These are phyloP conservation scores for Antedon mediterranea DNA, from an alignment of 53 echinoderm and acorn worm genomes.

Conservation along the genomic window DNA sequence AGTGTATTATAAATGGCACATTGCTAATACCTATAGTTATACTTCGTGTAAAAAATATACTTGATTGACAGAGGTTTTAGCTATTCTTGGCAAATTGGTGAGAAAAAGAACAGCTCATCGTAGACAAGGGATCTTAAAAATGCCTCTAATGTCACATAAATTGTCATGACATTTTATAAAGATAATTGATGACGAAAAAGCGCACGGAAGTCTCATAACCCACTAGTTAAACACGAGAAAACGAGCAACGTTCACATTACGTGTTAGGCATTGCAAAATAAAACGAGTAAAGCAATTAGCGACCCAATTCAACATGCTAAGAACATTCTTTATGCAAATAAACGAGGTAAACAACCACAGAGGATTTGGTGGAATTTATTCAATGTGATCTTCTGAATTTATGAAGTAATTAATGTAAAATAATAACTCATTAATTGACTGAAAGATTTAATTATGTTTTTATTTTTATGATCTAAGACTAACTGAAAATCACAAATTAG, in stretches of 20 bases:
- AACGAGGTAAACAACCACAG: background rate
- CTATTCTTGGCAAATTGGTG: background rate
- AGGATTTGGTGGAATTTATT: too few relatives aligned
- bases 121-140: background rate
- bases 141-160: background rate
- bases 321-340: background rate
- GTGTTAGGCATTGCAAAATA: background rate
- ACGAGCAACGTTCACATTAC: background rate
- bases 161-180: background rate
- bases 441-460: too few relatives aligned
- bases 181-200: background rate
- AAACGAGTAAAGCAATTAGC: background rate
- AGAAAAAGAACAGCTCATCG: background rate
- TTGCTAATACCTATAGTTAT: background rate
- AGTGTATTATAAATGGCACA: background rate
- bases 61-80: background rate
- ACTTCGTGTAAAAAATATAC: background rate
- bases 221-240: background rate
- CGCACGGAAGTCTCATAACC: background rate
- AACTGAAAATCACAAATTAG: too few relatives aligned
- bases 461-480: too few relatives aligned
- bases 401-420: too few relatives aligned
- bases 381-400: too few relatives aligned
- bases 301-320: background rate
- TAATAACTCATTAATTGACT: too few relatives aligned